phyloP scores from a whole-genome alignment of 2,888 invertebrate species.

The Atethmia centrago region DNA sequence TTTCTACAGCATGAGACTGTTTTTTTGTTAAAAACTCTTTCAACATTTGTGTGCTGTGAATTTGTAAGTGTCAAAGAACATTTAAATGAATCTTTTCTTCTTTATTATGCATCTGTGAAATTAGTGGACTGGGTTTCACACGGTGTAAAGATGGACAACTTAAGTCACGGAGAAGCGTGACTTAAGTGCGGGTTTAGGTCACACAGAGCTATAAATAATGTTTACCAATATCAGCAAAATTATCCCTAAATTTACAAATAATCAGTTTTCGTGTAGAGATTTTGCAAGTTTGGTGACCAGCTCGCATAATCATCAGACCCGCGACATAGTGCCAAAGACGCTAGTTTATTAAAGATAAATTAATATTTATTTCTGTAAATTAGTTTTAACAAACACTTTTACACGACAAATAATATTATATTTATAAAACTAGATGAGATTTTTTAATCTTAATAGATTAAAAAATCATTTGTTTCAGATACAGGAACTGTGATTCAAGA shows the following conservation, averaged over 20 bases:
- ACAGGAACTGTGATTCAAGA: background rate
- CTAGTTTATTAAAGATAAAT: background rate
- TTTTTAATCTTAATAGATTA: background rate
- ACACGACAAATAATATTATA: background rate
- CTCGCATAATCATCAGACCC: background rate
- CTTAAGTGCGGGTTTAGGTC: too few species aligned
- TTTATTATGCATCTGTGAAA: too few species aligned
- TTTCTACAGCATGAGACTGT: too few species aligned
- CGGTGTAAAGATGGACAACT: too few species aligned
- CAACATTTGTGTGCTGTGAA: too few species aligned
- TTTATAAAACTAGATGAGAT: background rate
- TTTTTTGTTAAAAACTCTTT: too few species aligned
- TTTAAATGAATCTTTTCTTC: too few species aligned
- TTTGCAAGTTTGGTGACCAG: too few species aligned
- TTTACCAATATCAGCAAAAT: background rate
- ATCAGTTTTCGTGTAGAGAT: background rate
- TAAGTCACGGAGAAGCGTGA: too few species aligned
- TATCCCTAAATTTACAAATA: background rate
- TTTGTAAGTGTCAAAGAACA: too few species aligned
- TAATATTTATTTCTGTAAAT: background rate
- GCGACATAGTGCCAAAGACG: background rate
- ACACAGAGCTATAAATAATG: too few species aligned
- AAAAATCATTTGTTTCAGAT: background rate
- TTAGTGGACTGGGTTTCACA: too few species aligned
- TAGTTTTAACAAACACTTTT: background rate